A percentile compares a stretch with the other conserved stretches of the same genome.
Evolutionary conservation across 2,113 vertebrate genomes (phyloP).

Genomic region (Aegotheles bennettii): DNA sequence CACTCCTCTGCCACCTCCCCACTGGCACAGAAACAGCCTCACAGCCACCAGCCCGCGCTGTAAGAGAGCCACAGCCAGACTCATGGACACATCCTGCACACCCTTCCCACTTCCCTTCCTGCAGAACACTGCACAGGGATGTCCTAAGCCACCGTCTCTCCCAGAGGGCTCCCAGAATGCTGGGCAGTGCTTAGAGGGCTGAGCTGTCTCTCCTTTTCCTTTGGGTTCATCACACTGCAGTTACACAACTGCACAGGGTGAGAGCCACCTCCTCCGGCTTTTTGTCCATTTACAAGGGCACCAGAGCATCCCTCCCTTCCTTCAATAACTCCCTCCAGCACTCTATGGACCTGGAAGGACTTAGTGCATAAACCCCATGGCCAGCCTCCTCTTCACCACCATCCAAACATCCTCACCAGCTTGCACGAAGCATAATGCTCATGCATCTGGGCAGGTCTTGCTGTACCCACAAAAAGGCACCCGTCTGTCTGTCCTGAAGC

Average conservation of each 20-base stretch:
- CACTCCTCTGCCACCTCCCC: neutral
- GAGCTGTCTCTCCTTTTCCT: neutral
- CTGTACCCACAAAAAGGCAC: neutral
- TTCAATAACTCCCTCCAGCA: rapidly evolving
- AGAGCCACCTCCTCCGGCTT: neutral
- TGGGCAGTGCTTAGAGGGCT: rapidly evolving
- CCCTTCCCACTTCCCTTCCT: neutral
- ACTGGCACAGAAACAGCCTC: neutral
- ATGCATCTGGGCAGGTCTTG: neutral
- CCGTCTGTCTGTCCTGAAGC: neutral
- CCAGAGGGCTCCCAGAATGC: neutral
- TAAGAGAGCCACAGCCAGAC: neutral
- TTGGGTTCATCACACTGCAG: neutral
- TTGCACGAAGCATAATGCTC: neutral
- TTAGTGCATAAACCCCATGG: neutral
- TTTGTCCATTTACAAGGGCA: neutral
- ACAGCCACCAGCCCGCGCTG: rapidly evolving
- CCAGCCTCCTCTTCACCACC: neutral
- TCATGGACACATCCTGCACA: rapidly evolving
- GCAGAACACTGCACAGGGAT: rapidly evolving
- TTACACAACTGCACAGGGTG: rapidly evolving
- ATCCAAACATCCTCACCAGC: neutral
- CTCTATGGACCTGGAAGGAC: neutral
- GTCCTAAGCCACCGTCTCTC: neutral
- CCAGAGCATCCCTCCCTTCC: neutral